phyloP scores from a whole-genome alignment of 2,113 vertebrate species.

The Glareola pratincola region DNA sequence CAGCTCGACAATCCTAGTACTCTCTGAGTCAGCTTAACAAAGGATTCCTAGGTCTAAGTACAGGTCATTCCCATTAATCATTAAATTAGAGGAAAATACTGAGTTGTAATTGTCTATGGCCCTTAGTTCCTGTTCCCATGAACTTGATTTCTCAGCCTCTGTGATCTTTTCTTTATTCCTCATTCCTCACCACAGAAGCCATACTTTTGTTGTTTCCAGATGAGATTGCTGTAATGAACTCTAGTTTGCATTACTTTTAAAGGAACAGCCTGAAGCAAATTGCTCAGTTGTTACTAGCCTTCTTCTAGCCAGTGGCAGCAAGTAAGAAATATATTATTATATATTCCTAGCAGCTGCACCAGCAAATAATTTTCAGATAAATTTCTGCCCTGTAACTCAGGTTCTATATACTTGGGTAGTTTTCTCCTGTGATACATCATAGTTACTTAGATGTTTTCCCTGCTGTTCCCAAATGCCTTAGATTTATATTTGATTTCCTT shows the following conservation, averaged over 20 bases:
- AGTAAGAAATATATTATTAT: background rate
- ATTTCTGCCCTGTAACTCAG: background rate
- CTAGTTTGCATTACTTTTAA: conserved; percentile 14
- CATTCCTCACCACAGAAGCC: background rate
- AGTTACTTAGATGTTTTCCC: background rate
- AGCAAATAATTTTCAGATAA: background rate
- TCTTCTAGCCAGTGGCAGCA: background rate
- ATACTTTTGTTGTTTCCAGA: background rate
- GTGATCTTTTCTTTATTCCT: background rate
- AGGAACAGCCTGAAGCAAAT: background rate
- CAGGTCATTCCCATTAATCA: background rate
- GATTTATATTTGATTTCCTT: background rate
- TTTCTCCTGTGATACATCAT: background rate
- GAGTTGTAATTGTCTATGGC: background rate
- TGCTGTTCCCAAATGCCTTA: background rate
- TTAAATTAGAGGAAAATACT: background rate
- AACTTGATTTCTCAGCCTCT: conserved; percentile 1
- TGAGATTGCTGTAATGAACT: background rate
- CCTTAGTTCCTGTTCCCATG: background rate
- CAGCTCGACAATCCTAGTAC: background rate
- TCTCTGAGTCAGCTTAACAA: background rate
- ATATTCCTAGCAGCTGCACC: background rate
- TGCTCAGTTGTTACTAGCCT: background rate
- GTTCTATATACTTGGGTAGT: background rate
- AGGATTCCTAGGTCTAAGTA: background rate